Evolutionary conservation across 2,888 invertebrate species (phyloP), one percentile per base, ranked within the genome.

Genomic region (Spilarctia lutea): DNA sequence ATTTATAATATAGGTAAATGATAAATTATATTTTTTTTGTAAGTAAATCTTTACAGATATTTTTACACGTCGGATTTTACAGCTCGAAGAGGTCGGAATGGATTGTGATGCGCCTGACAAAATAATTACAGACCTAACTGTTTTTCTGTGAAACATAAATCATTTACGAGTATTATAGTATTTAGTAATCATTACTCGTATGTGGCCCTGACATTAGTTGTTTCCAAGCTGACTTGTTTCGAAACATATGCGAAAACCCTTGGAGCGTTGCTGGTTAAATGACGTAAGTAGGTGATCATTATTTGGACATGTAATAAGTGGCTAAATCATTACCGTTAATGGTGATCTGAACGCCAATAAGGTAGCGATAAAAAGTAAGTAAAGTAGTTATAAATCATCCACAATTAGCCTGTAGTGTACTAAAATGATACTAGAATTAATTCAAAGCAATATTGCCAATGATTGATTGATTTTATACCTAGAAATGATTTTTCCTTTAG

Each of bases 311-410:
- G 66, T 67, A 56, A 72, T 67, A 66, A 52, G 16, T 67, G 33
- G 68, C 65, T 75, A 35, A 60, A 67, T 52, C 42, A 42, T 72
- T 42, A 72, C 35, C 10, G 42, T 52, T 67, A 42, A 72, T 60
- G 67, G 39, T 66, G 35, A n/a, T 52, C 66, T 72, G 20, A n/a
- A 39, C 39, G 6, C 65, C 35, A 66, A 27, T n/a, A 66, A 65
- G 27, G 20, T 27, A 52, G 8, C 35, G 6, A 39, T 69, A 30
- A 18, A 13, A 63, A 63, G 10, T 16, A 63, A 63, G 16, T 63
- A 18, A 13, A 60, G 13, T 56, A 16, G 18, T 63, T 63, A 63
- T 30, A 30, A 63, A 63, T 3, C 24, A 27, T 13, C 3, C 7
- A 63, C 16, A 63, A 27, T 16, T 11, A n/a, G 3, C 24, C 2